Evolutionary conservation across 2,113 vertebrate genomes (phyloP).

Genomic region (Pterocles burchelli): DNA sequence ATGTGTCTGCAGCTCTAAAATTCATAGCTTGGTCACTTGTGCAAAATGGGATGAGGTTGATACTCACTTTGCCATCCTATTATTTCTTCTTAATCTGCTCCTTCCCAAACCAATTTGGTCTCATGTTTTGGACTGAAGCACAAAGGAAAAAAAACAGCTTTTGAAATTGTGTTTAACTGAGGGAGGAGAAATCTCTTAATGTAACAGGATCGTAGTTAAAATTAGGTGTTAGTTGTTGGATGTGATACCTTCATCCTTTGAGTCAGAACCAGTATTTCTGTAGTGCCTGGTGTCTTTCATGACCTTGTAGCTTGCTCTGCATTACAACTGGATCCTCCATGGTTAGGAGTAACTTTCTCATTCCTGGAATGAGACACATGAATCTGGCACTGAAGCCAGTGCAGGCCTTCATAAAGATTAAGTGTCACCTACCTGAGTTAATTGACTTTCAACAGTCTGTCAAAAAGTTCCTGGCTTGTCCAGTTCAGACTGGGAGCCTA

Average conservation of each 20-base stretch:
- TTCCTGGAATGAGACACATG: not conserved
- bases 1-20: not conserved
- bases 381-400: not conserved
- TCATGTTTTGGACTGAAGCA: not conserved
- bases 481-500: not conserved
- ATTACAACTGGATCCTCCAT: not conserved
- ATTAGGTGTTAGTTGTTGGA: not conserved
- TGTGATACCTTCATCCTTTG: not conserved
- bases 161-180: not conserved
- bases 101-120: not conserved
- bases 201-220: not conserved
- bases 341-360: not conserved
- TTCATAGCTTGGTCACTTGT: not conserved
- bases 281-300: not conserved
- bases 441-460: not conserved
- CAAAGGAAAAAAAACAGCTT: not conserved
- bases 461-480: not conserved
- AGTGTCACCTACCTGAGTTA: not conserved
- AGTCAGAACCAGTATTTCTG: not conserved
- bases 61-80: not conserved
- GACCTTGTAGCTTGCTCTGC: not conserved
- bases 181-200: not conserved
- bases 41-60: not conserved
- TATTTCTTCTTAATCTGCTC: not conserved
- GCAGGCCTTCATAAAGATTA: not conserved